Base-by-base conservation (phyloP, 2,113 vertebrate genomes). In the Zootoca vivipara region DNA sequence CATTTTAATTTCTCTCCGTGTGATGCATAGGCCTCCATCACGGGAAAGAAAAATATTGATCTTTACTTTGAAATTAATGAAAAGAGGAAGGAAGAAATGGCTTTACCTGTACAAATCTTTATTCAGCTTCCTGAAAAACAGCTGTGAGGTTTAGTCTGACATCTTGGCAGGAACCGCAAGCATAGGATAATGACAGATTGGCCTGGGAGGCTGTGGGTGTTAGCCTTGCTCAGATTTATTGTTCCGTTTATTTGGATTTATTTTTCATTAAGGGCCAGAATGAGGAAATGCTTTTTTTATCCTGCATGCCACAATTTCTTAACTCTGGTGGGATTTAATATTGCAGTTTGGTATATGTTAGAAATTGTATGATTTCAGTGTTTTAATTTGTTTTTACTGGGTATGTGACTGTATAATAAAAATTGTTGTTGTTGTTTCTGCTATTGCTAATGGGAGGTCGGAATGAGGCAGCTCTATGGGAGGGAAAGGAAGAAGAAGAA, bases 41-140 rank as follows among this genome's bases (percentile, higher is more conserved):
- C 7, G 82, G n/a, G 56, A 26, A 87, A 52, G 3, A 77, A 89
- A 7, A 69, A 87, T 85, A 87, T 88, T 78, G 89, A 89, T 91
- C 52, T 94, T 16, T 85, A 67, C 8, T 90, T 75, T 90, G 73
- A 94, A 91, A 93, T 91, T 89, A 94, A 89, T 92, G 78, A 94
- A 88, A 92, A 1, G 5, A 75, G 90, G 83, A 93, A 89, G 0
- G 24, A 95, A 83, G 85, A 70, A 91, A 93, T 78, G 1, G 85
- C 87, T 93, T 81, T 42, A 88, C 85, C 91, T 85, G 82, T 89
- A 28, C 33, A 78, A 87, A 90, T 38, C 28, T 83, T 64, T 22
- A 72, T 85, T 80, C 40, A 56, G 1, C 84, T 89, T 79, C 89
- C 40, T 28, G 30, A 83, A 87, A 89, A 87, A 46, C 79, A 20